A percentile compares a stretch with the other conserved stretches of the same genome.
Conservation (phyloP, 2,797 vertebrate genomes). For the Lacerta viridis region DNA sequence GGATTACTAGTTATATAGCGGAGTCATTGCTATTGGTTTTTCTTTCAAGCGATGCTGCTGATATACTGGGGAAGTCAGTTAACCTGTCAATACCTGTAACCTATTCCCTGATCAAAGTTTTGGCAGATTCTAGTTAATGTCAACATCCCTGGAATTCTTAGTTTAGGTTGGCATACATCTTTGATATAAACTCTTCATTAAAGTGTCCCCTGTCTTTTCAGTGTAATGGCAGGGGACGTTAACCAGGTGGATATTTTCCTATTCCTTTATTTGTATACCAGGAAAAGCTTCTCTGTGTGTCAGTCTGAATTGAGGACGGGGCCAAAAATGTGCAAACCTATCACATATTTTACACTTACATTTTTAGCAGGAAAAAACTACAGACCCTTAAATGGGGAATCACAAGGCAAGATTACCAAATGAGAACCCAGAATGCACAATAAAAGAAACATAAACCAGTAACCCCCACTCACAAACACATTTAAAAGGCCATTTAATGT, state of each 20-base stretch:
- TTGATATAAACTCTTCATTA: conserved; percentile 4
- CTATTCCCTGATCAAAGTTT: not conserved
- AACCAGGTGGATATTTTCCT: not conserved
- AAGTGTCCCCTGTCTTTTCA: not conserved
- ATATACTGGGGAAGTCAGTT: not conserved
- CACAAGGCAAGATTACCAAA: too few relatives aligned
- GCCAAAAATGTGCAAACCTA: not conserved
- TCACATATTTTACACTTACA: not conserved
- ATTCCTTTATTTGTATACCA: not conserved
- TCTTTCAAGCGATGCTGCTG: not conserved
- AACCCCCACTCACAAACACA: too few relatives aligned
- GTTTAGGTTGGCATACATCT: not conserved
- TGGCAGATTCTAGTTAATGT: not conserved
- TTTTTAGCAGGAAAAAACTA: conserved; percentile 39
- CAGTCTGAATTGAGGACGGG: not conserved
- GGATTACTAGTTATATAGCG: not conserved
- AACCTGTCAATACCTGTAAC: not conserved
- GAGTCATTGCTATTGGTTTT: not conserved
- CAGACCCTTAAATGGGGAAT: conserved; percentile 40
- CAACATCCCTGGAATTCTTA: conserved; percentile 2
- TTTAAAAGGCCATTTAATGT: too few relatives aligned
- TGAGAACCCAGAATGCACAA: too few relatives aligned
- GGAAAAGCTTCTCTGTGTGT: not conserved
- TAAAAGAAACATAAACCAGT: too few relatives aligned
- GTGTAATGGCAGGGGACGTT: not conserved